phyloP scores from a whole-genome alignment of 2,888 invertebrate species.

The Eilema caniola region DNA sequence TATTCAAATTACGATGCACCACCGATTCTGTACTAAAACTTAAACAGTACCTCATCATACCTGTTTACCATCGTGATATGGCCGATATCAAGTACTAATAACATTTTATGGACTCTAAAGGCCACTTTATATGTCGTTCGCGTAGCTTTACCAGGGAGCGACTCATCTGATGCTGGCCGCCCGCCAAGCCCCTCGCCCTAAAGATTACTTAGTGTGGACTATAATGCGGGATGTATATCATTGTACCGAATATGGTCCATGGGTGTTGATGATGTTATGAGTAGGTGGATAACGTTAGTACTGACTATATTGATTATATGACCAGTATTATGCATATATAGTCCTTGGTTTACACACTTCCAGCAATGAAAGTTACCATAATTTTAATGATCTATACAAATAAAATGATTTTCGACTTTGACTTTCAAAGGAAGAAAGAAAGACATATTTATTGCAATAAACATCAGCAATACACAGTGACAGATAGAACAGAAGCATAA shows the following conservation, averaged over 20 bases:
- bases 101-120: constrained; percentile 48
- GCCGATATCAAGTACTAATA: constrained; percentile 42
- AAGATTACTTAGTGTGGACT: constrained; percentile 43
- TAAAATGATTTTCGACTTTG: too few species aligned
- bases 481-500: too few species aligned
- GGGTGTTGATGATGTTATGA: constrained; percentile 11
- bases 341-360: too few species aligned
- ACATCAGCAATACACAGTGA: too few species aligned
- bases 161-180: constrained; percentile 42
- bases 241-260: constrained; percentile 21
- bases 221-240: constrained; percentile 32
- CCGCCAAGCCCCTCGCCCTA: constrained; percentile 47
- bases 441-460: too few species aligned
- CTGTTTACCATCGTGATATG: constrained; percentile 46
- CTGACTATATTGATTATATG: too few species aligned
- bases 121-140: constrained; percentile 50
- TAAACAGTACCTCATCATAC: constrained; percentile 33
- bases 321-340: too few species aligned
- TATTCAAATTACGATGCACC: neutral
- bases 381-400: too few species aligned
- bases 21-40: constrained; percentile 32
- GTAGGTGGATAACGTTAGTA: neutral
- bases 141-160: constrained; percentile 35
- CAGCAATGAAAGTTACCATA: too few species aligned
- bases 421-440: too few species aligned